Evolutionary conservation across 2,113 vertebrate species (phyloP), one percentile per base, ranked within the genome.

Genomic region (Poeciliopsis retropinna): DNA sequence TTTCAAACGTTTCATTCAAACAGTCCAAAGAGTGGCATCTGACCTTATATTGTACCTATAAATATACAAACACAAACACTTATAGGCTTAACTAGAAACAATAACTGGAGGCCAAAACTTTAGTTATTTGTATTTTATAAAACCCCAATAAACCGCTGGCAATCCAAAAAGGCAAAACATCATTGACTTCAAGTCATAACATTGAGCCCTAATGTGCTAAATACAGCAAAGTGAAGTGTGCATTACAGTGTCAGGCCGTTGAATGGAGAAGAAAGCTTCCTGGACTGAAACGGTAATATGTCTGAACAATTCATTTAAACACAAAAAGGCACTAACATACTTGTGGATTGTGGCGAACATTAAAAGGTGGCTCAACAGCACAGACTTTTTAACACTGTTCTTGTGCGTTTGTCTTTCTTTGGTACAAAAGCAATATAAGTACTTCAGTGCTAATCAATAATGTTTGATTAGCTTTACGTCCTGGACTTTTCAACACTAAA

Each of bases 181-280:
- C 14, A 47, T 47, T 47, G 44, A 47, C 14, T 47, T 47, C 2
- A 57, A n/a, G 22, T 57, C 51, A 25, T 61, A 85, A 82, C 70
- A 88, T 72, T 14, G 12, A 73, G 9, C 66, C 17, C 44, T 28
- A 5, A 54, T 79, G 66, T 70, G 28, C 70, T 75, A 31, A 85
- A 86, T 64, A 62, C 60, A 76, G 69, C 61, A 51, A 63, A 67
- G 72, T 78, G 62, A 88, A 76, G 76, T 72, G 85, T 85, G 79
- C 65, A 4, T 73, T 60, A 78, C 51, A 66, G 28, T 75, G 39
- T 67, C 12, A 70, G 15, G 44, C 67, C 73, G 41, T 67, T 30
- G 67, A 79, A 19, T 54, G 61, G 28, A 81, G 67, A 17, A 17
- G 28, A n/a, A 66, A 39, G 32, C 51, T 32, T 74, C 19, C 60